phyloP scores from a whole-genome alignment of 1,140 invertebrate species.

The Bombus difficillimus region DNA sequence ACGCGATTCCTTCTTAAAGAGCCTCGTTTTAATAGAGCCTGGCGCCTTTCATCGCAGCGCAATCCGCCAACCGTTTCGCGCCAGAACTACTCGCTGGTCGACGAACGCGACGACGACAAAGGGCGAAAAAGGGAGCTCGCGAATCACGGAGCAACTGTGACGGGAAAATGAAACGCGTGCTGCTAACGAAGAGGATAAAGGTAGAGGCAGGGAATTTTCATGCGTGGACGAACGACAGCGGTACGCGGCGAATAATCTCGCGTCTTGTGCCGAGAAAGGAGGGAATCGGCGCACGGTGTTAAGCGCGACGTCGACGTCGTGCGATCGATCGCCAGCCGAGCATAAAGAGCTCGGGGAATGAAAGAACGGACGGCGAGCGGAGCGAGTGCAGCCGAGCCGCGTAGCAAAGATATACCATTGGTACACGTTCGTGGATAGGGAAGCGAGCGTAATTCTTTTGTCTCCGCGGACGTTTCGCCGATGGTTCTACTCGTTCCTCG shows the following conservation, averaged over 20 bases:
- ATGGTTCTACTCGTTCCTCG: neutral
- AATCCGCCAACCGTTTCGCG: neutral
- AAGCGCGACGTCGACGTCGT: neutral
- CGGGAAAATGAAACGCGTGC: constrained; percentile 4
- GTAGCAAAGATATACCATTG: neutral
- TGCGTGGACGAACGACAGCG: constrained; percentile 13
- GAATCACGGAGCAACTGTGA: constrained; percentile 18
- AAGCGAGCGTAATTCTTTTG: constrained; percentile 24
- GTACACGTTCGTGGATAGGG: neutral
- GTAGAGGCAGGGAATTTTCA: neutral
- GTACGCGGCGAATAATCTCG: neutral
- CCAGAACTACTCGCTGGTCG: neutral
- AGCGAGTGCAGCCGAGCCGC: neutral
- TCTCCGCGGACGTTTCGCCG: constrained; percentile 2
- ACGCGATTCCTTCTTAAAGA: neutral
- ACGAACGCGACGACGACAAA: neutral
- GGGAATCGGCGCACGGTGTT: constrained; percentile 12
- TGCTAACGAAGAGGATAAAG: neutral
- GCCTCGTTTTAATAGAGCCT: neutral
- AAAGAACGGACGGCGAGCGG: neutral
- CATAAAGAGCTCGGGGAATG: neutral
- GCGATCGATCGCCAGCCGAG: constrained; percentile 6
- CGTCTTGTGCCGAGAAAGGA: neutral
- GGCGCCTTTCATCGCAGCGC: neutral
- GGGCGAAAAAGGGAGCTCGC: neutral